Evolutionary conservation across 2,888 invertebrate species (phyloP), one percentile per base, ranked within the genome.

Genomic region (Microplitis deprimator): DNA sequence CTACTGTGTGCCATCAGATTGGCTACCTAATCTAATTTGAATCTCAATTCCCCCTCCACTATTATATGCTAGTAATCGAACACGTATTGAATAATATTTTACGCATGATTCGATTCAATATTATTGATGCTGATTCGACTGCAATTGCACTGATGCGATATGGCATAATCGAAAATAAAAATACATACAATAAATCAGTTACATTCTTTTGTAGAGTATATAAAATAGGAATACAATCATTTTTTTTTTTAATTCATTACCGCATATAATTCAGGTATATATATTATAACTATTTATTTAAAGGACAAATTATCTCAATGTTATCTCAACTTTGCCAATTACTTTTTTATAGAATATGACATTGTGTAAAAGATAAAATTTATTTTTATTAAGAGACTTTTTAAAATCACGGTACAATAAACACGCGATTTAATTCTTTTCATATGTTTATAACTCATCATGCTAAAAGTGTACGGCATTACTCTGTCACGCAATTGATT

Each of bases 11-110:
- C 84, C 84, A 86, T 50, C 13, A 50, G 50, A 4, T 50, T 80
- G 79, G 81, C 65, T 76, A 73, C 29, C 74, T 87, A 87, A 87
- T 87, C 87, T 86, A 87, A 87, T 87, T 87, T 87, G 85, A 83
- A 83, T 83, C 82, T 81, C 72, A 80, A 75, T 73, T 73, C 61
- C 75, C 68, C 78, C 73, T 74, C 79, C 77, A 80, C 77, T 76
- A 50, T 8, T 50, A 1, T 50, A 8, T 8, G 13, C 50, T 77
- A 76, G 83, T 87, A 88, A 89, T 89, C 86, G 88, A 89, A 88
- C 89, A 89, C 89, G 89, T 89, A 89, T 89, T 87, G 85, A 88
- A 88, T 89, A 86, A 88, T 88, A 88, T 88, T 85, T 79, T 80
- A 78, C 87, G 84, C 85, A 82, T 87, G 83, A 88, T 88, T 87